A percentile compares a stretch with the other conserved stretches of the same genome.
Conservation (phyloP, 2,888 invertebrate genomes). For the Microchrysa polita region DNA sequence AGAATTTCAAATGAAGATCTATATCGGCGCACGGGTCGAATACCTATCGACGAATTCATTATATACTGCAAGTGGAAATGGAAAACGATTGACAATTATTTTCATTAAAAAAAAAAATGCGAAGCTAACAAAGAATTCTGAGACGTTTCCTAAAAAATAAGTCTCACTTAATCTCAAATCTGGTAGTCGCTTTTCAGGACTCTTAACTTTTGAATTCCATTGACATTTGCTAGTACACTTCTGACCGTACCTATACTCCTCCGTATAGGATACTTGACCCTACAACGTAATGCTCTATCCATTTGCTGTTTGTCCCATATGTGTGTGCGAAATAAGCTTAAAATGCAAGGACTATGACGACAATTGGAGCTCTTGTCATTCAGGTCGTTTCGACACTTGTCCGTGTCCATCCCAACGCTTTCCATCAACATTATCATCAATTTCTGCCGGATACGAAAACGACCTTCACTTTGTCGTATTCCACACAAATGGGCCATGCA, state of each 20-base stretch:
- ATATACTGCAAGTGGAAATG: no score
- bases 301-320: no score
- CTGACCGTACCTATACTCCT: not conserved
- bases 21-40: no score
- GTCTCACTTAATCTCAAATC: no score
- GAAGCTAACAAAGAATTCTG: no score
- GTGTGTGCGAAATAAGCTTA: not conserved
- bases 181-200: no score
- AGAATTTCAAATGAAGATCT: no score
- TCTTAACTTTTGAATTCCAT: not conserved
- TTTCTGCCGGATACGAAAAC: conserved; percentile 8
- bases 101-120: no score
- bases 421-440: conserved; percentile 23
- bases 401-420: conserved; percentile 1
- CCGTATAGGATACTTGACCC: not conserved
- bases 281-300: not conserved
- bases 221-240: not conserved
- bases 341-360: not conserved
- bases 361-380: conserved; percentile 21
- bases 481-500: not conserved
- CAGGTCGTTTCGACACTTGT: conserved; percentile 11
- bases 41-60: no score
- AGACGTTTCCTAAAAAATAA: no score
- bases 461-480: conserved; percentile 13
- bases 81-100: no score